Base-by-base conservation (phyloP, 1,140 invertebrate species). In the Zaprionus ghesquierei region DNA sequence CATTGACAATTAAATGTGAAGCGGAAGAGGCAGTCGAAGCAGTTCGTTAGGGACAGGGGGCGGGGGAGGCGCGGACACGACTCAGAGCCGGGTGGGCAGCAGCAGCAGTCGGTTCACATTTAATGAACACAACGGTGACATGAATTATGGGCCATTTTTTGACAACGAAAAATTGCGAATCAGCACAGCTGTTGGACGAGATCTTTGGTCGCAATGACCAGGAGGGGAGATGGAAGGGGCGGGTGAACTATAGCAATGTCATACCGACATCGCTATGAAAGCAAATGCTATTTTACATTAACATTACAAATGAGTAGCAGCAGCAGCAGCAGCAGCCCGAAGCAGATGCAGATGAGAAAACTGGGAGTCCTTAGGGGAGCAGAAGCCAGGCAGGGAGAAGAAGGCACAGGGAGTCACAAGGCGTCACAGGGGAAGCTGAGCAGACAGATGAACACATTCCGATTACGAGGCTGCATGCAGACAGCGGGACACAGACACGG, bases 41-140 rank as follows among this genome's bases (percentile, higher is more conserved):
- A 38, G 13, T 38, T n/a, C 13, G 12, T 4, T 13, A 4, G 12
- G 5, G 20, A n/a, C n/a, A n/a, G 5, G 20, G 46, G 23, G 22
- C 23, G 0, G 1, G 38, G 5, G 5, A 18, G 18, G 38, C 13
- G 15, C n/a, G 41, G 8, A 20, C 41, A 22, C n/a, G 41, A 46
- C 18, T 15, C 35, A 31, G 44, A 35, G 29, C 29, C 29, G 54
- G 41, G 46, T 18, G 44, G 61, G 50, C 10, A 50, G 22, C 18
- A 60, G 27, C 23, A 31, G 33, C 25, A 76, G 70, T 81, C 68
- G 74, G 59, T 66, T 70, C 71, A 73, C 73, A 82, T 84, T 82
- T 84, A 82, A 82, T 82, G 80, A 82, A 82, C 80, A 84, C 69
- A 62, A 61, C 70, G 80, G 63, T 84, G 80, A 84, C 81, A 85